Base-by-base conservation (phyloP, 2,113 vertebrate genomes). In the Colinus virginianus region DNA sequence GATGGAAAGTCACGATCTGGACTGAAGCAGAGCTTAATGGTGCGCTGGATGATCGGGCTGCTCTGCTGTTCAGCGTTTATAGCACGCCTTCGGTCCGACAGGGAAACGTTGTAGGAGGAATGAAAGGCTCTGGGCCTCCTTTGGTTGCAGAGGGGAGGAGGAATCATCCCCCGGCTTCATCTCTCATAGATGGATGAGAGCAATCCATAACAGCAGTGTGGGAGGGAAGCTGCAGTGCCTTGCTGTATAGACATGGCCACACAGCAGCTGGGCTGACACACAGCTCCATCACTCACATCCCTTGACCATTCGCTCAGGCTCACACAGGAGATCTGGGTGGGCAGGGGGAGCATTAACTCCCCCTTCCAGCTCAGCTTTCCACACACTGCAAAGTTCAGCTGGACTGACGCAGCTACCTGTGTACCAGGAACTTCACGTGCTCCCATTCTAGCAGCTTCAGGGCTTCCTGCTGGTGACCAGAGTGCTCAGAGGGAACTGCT, bases 391-490 rank as follows among this genome's bases (percentile, higher is more conserved):
- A 38, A 51, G 30, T 1, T 16, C 43, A 32, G 28, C 36, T 17
- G 49, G 76, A 48, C n/a, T 13, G 36, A 67, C 53, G 28, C 26
- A 26, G 40, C 5, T 3, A 15, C 13, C 8, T 7, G 1, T 1
- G 2, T 15, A 14, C 2, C 34, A 5, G 14, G 5, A 13, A 36
- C 56, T n/a, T 17, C 46, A 66, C 16, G 0, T 6, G 0, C 19
- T 69, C 43, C 32, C 32, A 3, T 22, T 45, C 38, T 55, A 36
- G 78, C 46, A 75, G 75, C 42, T 49, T n/a, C 25, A 32, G 84
- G 48, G 16, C 0, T 1, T 5, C 4, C 3, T 34, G 62, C 34
- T 68, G 4, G 7, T 8, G 32, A n/a, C 25, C 36, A 46, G n/a
- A 11, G 1, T 46, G 43, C 30, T 6, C 53, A 13, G 79, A 21